phyloP scores from a whole-genome alignment of 37 sponge, comb jelly and placozoan species.

The Axinella damicornis region DNA sequence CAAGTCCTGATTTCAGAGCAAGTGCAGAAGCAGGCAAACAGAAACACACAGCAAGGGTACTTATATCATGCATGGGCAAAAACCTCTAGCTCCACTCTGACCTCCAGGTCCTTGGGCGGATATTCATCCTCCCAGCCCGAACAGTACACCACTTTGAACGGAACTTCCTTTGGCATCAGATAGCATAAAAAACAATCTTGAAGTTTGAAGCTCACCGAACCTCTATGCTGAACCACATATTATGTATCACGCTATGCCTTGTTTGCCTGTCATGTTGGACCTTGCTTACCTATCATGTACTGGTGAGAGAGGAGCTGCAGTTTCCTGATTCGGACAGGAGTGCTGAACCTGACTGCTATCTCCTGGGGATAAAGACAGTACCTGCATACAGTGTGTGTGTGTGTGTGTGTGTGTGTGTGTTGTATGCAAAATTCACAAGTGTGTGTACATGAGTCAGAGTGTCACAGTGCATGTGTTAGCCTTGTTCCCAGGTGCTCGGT shows the following conservation, averaged over 20 bases:
- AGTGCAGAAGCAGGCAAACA: too few species aligned
- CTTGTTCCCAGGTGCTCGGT: too few species aligned
- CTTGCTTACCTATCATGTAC: conserved; percentile 71
- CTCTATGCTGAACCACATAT: too few species aligned
- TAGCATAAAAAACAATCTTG: too few species aligned
- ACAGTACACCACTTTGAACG: conserved; percentile 72
- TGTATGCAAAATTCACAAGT: not conserved
- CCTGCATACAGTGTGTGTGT: conserved; percentile 34
- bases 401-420: not conserved
- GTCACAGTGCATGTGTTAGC: too few species aligned
- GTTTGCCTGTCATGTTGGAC: too few species aligned
- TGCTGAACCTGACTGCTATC: conserved; percentile 55
- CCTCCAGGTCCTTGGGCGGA: conserved; percentile 66
- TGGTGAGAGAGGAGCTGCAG: conserved; percentile 89
- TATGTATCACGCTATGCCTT: too few species aligned
- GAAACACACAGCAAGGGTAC: too few species aligned
- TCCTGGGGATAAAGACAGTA: conserved; percentile 90
- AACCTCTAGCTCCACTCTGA: not conserved
- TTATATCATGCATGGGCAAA: too few species aligned
- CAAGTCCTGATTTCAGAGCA: too few species aligned
- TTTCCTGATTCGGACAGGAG: conserved; percentile 43
- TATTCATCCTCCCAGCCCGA: conserved; percentile 83
- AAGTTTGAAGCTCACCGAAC: too few species aligned
- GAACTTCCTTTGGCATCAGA: conserved; percentile 66
- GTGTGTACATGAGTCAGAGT: too few species aligned